Evolutionary conservation across 2,797 vertebrate species (phyloP).

Genomic region (Mionectes olivaceus): DNA sequence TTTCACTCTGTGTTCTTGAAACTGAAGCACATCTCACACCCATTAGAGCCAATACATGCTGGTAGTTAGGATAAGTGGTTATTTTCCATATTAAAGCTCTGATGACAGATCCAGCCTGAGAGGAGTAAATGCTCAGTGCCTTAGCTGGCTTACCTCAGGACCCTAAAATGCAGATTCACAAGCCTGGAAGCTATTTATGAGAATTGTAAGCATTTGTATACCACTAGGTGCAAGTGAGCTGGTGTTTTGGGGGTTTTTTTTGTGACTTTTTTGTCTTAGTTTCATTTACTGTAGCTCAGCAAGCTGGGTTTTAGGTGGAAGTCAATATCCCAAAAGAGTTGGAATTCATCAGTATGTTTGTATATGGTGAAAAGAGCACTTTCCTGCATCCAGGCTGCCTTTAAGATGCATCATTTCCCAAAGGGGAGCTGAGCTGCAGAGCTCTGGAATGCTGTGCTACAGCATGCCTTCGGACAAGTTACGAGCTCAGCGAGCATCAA

Average conservation of each 20-base stretch:
- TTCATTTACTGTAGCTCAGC: neutral
- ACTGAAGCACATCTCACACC: neutral
- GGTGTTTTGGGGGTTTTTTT: neutral
- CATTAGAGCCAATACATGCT: neutral
- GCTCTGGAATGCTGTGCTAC: neutral
- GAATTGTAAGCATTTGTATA: neutral
- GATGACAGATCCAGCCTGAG: neutral
- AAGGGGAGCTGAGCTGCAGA: neutral
- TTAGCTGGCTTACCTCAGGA: neutral
- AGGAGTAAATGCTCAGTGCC: neutral
- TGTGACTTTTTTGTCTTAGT: neutral
- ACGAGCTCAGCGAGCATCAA: accelerated
- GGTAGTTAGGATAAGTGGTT: neutral
- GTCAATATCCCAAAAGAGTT: neutral
- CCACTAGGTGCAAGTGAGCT: neutral
- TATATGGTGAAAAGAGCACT: neutral
- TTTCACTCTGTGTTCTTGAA: neutral
- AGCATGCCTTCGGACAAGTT: neutral
- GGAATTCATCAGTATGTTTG: neutral
- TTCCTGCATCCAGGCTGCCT: neutral
- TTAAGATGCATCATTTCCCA: neutral
- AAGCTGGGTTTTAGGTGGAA: neutral
- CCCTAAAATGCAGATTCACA: neutral
- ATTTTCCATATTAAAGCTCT: neutral
- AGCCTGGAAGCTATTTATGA: neutral